phyloP scores from a whole-genome alignment of 2,113 vertebrate genomes.

The Megaptera novaeangliae region DNA sequence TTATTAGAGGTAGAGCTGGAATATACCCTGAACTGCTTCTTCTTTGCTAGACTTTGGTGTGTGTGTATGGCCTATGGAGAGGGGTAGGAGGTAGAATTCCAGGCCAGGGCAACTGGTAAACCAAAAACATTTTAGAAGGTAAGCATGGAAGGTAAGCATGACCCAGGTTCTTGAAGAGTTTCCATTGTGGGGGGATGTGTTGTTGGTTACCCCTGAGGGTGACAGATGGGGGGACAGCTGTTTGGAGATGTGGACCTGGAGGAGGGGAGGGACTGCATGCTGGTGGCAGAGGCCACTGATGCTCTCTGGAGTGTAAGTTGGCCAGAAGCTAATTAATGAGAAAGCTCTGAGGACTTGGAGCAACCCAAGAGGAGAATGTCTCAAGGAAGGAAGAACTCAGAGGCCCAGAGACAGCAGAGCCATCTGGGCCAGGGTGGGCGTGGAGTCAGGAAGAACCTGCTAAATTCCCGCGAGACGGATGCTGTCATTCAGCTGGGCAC shows the following conservation, averaged over 20 bases:
- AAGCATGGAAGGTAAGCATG: background rate
- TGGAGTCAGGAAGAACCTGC: background rate
- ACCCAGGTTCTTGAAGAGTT: background rate
- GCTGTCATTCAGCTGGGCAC: background rate
- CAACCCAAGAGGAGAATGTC: background rate
- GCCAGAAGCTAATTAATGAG: background rate
- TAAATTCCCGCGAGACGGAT: rapidly evolving
- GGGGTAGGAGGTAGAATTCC: background rate
- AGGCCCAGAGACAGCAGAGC: background rate
- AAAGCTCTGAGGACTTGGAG: background rate
- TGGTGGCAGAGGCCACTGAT: background rate
- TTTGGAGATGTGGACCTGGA: background rate
- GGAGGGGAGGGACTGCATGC: background rate
- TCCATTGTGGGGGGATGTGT: background rate
- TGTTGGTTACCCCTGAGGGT: background rate
- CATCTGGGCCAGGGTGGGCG: background rate
- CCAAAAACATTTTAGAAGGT: background rate
- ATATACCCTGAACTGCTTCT: background rate
- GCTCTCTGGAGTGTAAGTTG: background rate
- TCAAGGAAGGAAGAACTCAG: background rate
- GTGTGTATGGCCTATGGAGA: background rate
- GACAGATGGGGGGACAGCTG: background rate
- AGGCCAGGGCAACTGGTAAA: background rate
- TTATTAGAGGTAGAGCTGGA: background rate
- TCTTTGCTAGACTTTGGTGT: background rate